phyloP scores from a whole-genome alignment of 2,888 invertebrate species.

The Eristalinus aeneus region DNA sequence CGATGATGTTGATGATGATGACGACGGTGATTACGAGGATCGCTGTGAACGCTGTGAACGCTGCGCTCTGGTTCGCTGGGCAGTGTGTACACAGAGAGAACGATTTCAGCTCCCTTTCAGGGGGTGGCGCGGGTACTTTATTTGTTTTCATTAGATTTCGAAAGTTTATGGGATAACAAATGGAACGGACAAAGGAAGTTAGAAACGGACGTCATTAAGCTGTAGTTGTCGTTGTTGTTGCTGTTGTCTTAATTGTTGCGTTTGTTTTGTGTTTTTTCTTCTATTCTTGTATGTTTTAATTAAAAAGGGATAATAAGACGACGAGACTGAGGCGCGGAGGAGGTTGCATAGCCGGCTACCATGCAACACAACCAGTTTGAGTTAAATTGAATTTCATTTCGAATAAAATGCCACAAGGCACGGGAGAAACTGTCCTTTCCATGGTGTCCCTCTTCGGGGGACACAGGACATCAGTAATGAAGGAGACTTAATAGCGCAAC shows the following conservation, averaged over 20 bases:
- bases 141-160: constrained; percentile 62
- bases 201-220: constrained; percentile 61
- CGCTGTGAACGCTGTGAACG: constrained; percentile 29
- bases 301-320: constrained; percentile 59
- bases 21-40: constrained; percentile 48
- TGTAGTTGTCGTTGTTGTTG: constrained; percentile 28
- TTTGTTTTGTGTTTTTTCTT: neutral
- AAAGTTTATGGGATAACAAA: constrained; percentile 52
- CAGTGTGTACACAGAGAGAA: constrained; percentile 12
- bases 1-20: constrained; percentile 45
- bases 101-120: constrained; percentile 15
- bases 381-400: constrained; percentile 59
- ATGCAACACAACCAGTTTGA: constrained; percentile 51
- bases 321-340: neutral
- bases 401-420: constrained; percentile 5
- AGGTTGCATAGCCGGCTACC: constrained; percentile 54
- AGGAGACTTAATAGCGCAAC: constrained; percentile 3
- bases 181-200: constrained; percentile 50
- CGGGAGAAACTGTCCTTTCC: neutral
- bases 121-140: constrained; percentile 29
- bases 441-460: neutral
- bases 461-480: constrained; percentile 15
- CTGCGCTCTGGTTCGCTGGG: neutral
- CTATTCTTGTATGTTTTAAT: constrained; percentile 48
- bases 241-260: neutral